Conservation (phyloP, 2,888 invertebrate species). For the Mythimna ferrago region DNA sequence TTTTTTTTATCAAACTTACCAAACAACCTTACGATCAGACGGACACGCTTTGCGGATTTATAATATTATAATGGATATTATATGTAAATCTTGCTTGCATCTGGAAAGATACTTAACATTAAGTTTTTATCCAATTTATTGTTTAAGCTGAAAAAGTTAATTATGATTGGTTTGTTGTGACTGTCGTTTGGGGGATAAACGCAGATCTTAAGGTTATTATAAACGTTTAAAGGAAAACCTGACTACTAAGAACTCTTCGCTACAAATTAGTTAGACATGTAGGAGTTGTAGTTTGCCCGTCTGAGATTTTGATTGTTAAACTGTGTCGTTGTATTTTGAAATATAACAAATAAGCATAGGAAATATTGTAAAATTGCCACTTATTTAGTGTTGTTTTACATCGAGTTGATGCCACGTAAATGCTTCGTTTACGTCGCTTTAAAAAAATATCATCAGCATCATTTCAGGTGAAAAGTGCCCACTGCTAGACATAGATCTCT, state of each 20-base stretch:
- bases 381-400: too few relatives aligned
- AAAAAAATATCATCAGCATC: too few relatives aligned
- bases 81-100: neutral
- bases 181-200: neutral
- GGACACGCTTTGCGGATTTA: neutral
- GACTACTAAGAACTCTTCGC: neutral
- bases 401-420: too few relatives aligned
- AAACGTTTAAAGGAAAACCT: constrained; percentile 7
- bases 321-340: too few relatives aligned
- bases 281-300: too few relatives aligned
- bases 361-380: too few relatives aligned
- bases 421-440: too few relatives aligned
- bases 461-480: too few relatives aligned
- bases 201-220: neutral
- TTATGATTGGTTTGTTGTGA: constrained; percentile 21
- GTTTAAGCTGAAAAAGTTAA: constrained; percentile 11
- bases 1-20: neutral
- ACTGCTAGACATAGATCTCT: too few relatives aligned
- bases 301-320: neutral
- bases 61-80: neutral
- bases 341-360: too few relatives aligned
- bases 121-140: constrained; percentile 14
- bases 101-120: constrained; percentile 8
- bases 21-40: neutral
- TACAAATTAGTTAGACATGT: neutral